Percentiles rank a stretch among this genome's conserved stretches.
Conservation (phyloP, 2,888 invertebrate genomes). For the Andrena dorsata region DNA sequence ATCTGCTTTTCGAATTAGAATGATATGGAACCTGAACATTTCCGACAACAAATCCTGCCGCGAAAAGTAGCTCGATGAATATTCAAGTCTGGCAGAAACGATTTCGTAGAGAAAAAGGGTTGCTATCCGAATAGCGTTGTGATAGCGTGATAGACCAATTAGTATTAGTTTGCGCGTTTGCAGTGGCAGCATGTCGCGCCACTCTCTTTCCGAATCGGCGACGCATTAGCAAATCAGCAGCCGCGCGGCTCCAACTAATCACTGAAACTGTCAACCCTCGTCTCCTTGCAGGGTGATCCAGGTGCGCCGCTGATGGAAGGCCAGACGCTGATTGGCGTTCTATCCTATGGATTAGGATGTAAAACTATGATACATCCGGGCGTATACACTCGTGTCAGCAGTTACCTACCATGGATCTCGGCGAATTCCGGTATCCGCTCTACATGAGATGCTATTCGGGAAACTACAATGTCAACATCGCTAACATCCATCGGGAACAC, state of each 20-base stretch:
- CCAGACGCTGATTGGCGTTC: slow-evolving; percentile 86
- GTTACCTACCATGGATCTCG: slow-evolving; percentile 67
- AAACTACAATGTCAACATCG: slow-evolving; percentile 48
- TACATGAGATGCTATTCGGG: slow-evolving; percentile 37
- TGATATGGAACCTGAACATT: too few species aligned
- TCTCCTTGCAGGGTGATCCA: slow-evolving; percentile 86
- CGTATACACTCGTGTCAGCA: slow-evolving; percentile 86
- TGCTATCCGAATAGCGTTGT: background rate
- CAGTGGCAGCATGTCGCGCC: background rate
- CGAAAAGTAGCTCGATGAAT: too few species aligned
- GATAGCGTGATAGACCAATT: background rate
- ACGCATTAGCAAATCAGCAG: slow-evolving; percentile 25
- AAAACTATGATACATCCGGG: slow-evolving; percentile 86
- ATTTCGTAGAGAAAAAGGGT: too few species aligned
- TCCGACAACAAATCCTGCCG: too few species aligned
- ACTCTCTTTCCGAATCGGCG: slow-evolving; percentile 18
- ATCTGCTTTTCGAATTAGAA: too few species aligned
- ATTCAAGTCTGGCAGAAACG: too few species aligned
- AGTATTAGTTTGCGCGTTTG: background rate
- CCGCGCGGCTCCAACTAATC: slow-evolving; percentile 39
- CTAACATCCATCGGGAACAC: slow-evolving; percentile 19
- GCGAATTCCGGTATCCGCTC: slow-evolving; percentile 55
- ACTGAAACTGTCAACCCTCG: slow-evolving; percentile 55
- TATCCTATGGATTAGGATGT: slow-evolving; percentile 88
- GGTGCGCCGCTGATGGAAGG: slow-evolving; percentile 87